phyloP scores from a whole-genome alignment of 2,888 invertebrate genomes.

The Cephus nigrinus region DNA sequence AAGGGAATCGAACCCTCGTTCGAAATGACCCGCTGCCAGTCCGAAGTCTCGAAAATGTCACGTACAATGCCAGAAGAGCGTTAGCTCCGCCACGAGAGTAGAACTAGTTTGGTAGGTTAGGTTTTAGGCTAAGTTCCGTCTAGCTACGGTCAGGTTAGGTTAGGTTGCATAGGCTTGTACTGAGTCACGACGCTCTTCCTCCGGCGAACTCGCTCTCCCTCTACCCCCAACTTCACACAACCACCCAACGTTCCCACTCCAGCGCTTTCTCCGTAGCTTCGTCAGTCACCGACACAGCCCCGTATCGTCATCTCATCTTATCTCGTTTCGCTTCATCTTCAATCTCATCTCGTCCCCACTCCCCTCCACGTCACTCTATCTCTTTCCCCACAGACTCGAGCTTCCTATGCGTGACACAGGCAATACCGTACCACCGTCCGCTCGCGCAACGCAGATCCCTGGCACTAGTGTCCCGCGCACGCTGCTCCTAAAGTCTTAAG shows the following conservation, averaged over 20 bases:
- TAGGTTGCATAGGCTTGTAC: slow-evolving; percentile 19
- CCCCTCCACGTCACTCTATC: not conserved
- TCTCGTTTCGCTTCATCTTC: not conserved
- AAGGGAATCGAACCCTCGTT: not conserved
- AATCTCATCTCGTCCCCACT: not conserved
- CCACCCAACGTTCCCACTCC: not conserved
- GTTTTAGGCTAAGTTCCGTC: slow-evolving; percentile 35
- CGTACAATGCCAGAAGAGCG: not conserved
- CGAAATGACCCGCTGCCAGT: not conserved
- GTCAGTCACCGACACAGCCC: not conserved
- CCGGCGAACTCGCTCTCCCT: not conserved
- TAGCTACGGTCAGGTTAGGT: slow-evolving; percentile 14
- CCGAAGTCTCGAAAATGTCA: not conserved
- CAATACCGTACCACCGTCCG: not conserved
- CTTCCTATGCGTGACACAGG: slow-evolving; percentile 4
- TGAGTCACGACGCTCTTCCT: slow-evolving; percentile 23
- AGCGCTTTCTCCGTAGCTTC: not conserved
- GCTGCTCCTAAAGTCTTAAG: slow-evolving; percentile 19
- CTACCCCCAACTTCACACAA: not conserved
- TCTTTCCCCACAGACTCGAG: not conserved
- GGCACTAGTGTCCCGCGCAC: not conserved
- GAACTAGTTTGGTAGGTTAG: slow-evolving; percentile 60
- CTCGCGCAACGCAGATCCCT: not conserved
- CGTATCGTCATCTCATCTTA: not conserved
- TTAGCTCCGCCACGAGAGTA: slow-evolving; percentile 27